Conservation (phyloP, 1,140 invertebrate species). For the Ericerus pela region DNA sequence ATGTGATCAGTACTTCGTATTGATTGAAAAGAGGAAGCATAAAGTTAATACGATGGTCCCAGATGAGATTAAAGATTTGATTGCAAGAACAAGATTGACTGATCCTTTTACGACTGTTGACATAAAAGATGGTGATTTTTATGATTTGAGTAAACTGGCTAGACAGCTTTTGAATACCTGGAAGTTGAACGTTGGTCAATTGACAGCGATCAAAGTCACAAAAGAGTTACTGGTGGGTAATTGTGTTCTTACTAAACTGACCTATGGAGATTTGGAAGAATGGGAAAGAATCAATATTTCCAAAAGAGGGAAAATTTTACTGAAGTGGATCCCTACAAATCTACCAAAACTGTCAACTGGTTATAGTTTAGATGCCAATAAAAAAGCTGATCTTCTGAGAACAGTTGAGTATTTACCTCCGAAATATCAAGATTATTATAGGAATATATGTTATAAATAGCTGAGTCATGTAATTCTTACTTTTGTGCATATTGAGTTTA, state of each 20-base stretch:
- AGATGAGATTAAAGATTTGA: background rate
- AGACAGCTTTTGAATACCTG: no score
- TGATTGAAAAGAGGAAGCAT: no score
- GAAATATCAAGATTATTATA: no score
- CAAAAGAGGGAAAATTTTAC: background rate
- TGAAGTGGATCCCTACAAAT: no score
- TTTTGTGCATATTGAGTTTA: no score
- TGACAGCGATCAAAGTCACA: no score
- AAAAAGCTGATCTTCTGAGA: background rate
- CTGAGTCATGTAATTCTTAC: no score
- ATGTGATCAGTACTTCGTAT: no score
- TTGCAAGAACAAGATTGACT: background rate
- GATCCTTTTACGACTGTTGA: background rate
- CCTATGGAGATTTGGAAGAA: background rate
- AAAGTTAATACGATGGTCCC: background rate
- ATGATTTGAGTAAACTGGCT: no score
- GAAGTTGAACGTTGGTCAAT: no score
- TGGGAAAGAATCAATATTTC: background rate
- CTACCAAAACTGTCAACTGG: slow-evolving; percentile 1
- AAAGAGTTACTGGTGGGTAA: background rate
- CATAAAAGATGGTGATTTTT: background rate
- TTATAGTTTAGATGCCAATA: background rate
- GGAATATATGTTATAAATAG: no score
- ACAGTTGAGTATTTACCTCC: background rate
- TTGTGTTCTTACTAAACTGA: background rate